Conservation (phyloP, 2,113 vertebrate genomes). For the Lathamus discolor region DNA sequence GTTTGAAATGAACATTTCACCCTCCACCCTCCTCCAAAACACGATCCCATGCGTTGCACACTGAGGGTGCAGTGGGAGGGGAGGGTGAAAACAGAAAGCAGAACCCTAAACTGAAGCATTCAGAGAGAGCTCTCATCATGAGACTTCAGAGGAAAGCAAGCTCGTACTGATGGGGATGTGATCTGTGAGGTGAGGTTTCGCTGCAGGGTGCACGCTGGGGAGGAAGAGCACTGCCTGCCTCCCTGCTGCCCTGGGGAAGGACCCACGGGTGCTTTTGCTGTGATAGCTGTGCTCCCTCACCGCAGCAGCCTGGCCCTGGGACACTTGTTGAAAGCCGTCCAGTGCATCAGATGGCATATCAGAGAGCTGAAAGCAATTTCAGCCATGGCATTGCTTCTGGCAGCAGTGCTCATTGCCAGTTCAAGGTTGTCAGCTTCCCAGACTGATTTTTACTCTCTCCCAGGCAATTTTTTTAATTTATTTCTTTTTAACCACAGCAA, state of each 20-base stretch:
- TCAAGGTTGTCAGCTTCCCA: neutral
- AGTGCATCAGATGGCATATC: slow-evolving; percentile 17
- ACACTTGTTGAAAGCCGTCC: neutral
- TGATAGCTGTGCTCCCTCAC: rapidly evolving
- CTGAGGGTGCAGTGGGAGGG: neutral
- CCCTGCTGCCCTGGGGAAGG: neutral
- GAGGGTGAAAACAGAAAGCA: neutral
- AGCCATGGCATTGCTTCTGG: neutral
- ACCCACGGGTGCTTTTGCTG: rapidly evolving
- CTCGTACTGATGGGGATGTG: rapidly evolving
- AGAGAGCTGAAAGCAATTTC: neutral
- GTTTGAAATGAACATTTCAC: neutral
- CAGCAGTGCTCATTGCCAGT: neutral
- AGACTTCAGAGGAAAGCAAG: neutral
- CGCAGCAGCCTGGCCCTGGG: neutral
- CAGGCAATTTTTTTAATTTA: neutral
- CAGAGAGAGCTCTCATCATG: neutral
- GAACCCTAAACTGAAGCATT: neutral
- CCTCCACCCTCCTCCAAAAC: neutral
- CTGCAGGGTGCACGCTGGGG: rapidly evolving
- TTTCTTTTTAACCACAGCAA: neutral
- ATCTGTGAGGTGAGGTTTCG: neutral
- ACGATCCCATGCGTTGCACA: rapidly evolving
- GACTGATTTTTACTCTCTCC: neutral
- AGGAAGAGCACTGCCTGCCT: neutral